A percentile compares a stretch with the other conserved stretches of the same genome.
These are phyloP conservation scores for Trichogramma evanescens DNA, from an alignment of 2,888 invertebrate species.

Conservation along the genomic window DNA sequence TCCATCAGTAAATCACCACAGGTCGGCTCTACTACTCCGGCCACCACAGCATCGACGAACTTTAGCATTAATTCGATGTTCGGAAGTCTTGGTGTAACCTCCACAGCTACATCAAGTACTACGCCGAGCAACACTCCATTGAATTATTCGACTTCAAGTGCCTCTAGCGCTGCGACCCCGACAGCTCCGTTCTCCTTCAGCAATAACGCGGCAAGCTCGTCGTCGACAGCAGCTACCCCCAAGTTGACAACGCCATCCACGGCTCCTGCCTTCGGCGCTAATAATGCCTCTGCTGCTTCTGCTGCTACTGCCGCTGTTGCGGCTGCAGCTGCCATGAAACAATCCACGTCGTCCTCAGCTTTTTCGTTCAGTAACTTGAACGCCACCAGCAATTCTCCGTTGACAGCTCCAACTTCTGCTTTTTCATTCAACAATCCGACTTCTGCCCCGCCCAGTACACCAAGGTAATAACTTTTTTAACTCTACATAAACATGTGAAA, in stretches of 20 bases:
- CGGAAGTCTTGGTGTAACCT: not conserved
- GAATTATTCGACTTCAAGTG: not conserved
- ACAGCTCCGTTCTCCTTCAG: too few species aligned
- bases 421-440: not conserved
- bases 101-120: not conserved
- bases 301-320: not conserved
- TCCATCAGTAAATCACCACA: too few species aligned
- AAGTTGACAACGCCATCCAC: not conserved
- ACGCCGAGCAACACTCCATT: not conserved
- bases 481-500: too few species aligned
- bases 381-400: not conserved
- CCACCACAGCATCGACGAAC: too few species aligned
- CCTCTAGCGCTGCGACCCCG: too few species aligned
- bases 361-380: not conserved
- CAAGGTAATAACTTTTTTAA: too few species aligned
- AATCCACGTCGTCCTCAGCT: not conserved
- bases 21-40: too few species aligned
- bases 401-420: not conserved
- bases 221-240: too few species aligned
- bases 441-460: too few species aligned
- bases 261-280: not conserved
- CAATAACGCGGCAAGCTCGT: too few species aligned
- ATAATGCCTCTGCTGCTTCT: not conserved
- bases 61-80: not conserved
- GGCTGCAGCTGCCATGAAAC: not conserved